Base-by-base conservation (phyloP, 2,113 vertebrate species). In the Petrocephalus zakoni region DNA sequence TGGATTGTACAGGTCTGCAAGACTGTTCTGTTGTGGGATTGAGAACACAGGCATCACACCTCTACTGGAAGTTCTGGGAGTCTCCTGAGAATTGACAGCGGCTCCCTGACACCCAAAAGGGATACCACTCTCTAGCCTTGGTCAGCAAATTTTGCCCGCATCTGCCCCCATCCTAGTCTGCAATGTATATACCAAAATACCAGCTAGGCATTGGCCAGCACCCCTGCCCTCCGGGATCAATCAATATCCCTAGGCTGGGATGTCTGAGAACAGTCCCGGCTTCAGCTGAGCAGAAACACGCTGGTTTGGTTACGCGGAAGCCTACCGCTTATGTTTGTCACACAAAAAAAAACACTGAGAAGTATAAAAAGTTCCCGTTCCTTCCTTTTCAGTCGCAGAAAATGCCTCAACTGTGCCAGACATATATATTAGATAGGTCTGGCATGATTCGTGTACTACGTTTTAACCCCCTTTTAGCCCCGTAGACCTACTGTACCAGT, bases 331-430 rank as follows among this genome's bases (percentile, higher is more conserved):
- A 5, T 29, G n/a, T 10, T 68, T 68, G 61, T 29, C 3, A 29
- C 61, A 49, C 47, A 49, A 49, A 49, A 49, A 49, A 5, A 49
- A 49, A 49, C 47, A 68, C 61, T 64, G 25, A 29, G 22, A 49
- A 83, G 81, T 49, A 37, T 47, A 81, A 46, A 46, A 47, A 49
- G 81, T 83, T 46, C 81, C 46, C 4, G n/a, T 83, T 17, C 5
- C 17, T 25, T 21, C 21, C 19, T 49, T 83, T 83, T 21, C 47
- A 83, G 81, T 49, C 21, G 37, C 46, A 49, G 8, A 83, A 83
- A 49, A 83, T 78, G 88, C 90, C 91, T 89, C 51, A 81, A 88
- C 86, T 85, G 37, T 49, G 46, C 21, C 72, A 78, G 46, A 83
- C 81, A 46, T 83, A n/a, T 83, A 9, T 47, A 83, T 49, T 83